Conservation (phyloP, 2,113 vertebrate genomes). For the Pluvianellus socialis region DNA sequence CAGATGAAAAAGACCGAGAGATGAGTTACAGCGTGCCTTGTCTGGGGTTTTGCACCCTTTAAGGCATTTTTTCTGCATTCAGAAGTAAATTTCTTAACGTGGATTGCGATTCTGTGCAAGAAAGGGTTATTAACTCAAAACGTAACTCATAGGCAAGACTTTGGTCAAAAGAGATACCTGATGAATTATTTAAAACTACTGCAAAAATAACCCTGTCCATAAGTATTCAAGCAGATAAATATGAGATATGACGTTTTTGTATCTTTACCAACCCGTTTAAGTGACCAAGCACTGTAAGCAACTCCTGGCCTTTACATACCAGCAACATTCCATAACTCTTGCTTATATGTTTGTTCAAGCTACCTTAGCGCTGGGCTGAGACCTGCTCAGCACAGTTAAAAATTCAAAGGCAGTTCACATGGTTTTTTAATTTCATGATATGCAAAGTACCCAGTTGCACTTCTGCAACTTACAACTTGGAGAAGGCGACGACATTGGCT, state of each 20-base stretch:
- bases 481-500: neutral
- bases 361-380: neutral
- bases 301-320: neutral
- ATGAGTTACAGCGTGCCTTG: neutral
- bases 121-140: neutral
- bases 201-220: neutral
- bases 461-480: neutral
- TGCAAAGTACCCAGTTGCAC: neutral
- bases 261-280: neutral
- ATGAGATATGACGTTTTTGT: neutral
- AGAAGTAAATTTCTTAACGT: neutral
- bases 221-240: neutral
- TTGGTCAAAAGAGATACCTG: neutral
- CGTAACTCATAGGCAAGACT: neutral
- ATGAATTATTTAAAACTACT: neutral
- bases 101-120: neutral
- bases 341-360: neutral
- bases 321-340: neutral
- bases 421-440: neutral
- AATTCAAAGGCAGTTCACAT: neutral
- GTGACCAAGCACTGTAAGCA: neutral
- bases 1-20: neutral
- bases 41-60: neutral
- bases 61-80: neutral
- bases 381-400: neutral